Percentiles rank a stretch among this genome's conserved stretches.
These are phyloP conservation scores for Atrichornis clamosus DNA, from an alignment of 2,113 vertebrate genomes.

Conservation along the genomic window DNA sequence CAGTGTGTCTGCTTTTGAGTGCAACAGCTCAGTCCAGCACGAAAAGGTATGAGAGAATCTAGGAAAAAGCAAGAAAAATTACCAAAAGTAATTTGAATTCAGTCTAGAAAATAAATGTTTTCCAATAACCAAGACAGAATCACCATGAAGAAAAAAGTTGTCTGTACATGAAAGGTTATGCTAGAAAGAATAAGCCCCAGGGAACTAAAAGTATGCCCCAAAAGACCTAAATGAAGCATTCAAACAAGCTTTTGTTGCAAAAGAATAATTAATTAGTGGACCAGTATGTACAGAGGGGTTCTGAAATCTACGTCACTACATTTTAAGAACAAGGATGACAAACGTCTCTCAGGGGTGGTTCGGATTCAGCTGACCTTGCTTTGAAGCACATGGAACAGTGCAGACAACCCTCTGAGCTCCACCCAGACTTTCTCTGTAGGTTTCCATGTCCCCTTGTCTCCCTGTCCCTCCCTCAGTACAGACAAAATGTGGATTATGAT, in stretches of 20 bases:
- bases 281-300: background rate
- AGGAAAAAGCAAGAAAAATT: background rate
- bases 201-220: background rate
- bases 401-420: background rate
- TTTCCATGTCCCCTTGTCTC: rapidly evolving
- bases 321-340: background rate
- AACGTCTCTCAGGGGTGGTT: background rate
- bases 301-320: background rate
- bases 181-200: background rate
- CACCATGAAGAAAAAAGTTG: background rate
- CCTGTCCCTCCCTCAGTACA: background rate
- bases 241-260: background rate
- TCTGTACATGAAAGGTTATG: background rate
- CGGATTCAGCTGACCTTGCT: background rate
- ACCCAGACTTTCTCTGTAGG: background rate
- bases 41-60: background rate
- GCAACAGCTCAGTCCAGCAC: background rate
- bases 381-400: background rate
- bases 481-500: background rate
- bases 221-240: background rate
- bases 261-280: background rate
- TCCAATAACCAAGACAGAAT: background rate
- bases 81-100: background rate
- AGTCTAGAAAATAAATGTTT: background rate
- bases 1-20: background rate